These are phyloP conservation scores for Erpobdella octoculata DNA, from an alignment of 2,888 invertebrate genomes.

Conservation along the genomic window DNA sequence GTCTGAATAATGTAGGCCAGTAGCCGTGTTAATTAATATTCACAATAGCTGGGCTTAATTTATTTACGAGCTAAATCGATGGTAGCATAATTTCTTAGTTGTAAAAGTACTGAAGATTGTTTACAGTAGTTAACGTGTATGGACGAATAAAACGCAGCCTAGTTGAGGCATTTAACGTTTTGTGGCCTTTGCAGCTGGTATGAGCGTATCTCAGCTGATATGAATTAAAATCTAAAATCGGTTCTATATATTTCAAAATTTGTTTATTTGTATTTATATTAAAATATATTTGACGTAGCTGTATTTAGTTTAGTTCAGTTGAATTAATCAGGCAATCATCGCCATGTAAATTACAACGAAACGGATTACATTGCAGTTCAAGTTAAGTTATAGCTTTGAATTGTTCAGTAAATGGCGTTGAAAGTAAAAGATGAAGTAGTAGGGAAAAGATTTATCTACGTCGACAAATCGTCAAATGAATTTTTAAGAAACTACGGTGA, in stretches of 20 bases:
- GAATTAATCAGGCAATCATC: too few relatives aligned
- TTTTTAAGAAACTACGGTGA: not conserved
- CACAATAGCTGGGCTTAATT: too few relatives aligned
- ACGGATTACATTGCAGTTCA: not conserved
- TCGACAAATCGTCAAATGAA: not conserved
- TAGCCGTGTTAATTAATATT: too few relatives aligned
- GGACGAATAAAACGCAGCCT: conserved; percentile 10
- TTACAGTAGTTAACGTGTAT: conserved; percentile 6
- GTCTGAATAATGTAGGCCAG: too few relatives aligned
- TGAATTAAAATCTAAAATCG: too few relatives aligned
- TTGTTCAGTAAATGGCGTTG: conserved; percentile 13
- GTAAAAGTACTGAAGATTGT: not conserved
- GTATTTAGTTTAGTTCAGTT: too few relatives aligned
- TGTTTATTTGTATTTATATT: too few relatives aligned
- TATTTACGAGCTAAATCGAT: not conserved
- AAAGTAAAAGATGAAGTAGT: conserved; percentile 24
- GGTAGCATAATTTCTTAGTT: not conserved
- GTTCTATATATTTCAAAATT: too few relatives aligned
- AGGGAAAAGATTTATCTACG: conserved; percentile 22
- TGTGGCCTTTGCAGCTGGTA: not conserved
- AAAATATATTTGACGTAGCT: too few relatives aligned
- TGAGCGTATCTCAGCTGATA: conserved; percentile 6
- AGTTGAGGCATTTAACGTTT: conserved; percentile 13
- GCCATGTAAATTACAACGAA: too few relatives aligned
- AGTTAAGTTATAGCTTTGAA: too few relatives aligned